phyloP scores from a whole-genome alignment of 2,888 invertebrate genomes.

The Aethes cnicana region DNA sequence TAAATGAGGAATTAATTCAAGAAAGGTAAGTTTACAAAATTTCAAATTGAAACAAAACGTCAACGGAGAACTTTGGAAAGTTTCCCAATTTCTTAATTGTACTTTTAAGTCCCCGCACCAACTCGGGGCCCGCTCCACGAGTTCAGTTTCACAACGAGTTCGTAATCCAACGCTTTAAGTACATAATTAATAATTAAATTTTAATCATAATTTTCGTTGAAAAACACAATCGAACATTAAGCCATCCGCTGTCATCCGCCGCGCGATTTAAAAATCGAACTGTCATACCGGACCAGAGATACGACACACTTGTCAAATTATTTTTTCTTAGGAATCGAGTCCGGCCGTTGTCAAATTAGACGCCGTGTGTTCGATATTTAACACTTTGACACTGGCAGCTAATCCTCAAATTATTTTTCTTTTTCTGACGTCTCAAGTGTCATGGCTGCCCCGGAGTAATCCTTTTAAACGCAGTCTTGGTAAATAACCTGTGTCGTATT shows the following conservation, averaged over 20 bases:
- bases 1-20: too few relatives aligned
- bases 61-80: constrained; percentile 1
- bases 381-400: constrained; percentile 82
- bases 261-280: constrained; percentile 64
- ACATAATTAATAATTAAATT: constrained; percentile 45
- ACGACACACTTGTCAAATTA: constrained; percentile 72
- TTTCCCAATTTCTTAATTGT: constrained; percentile 11
- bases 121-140: constrained; percentile 1
- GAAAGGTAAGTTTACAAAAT: background rate
- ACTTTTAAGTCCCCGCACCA: background rate
- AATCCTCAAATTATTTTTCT: constrained; percentile 73
- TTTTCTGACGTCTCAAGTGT: constrained; percentile 63
- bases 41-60: constrained; percentile 6
- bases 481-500: constrained; percentile 71
- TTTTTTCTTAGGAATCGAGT: constrained; percentile 57
- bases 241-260: constrained; percentile 52
- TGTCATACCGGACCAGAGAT: constrained; percentile 75
- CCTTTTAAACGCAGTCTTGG: constrained; percentile 73
- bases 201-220: constrained; percentile 62
- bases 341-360: constrained; percentile 78
- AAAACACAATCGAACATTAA: constrained; percentile 66
- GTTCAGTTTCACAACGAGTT: constrained; percentile 44
- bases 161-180: constrained; percentile 42
- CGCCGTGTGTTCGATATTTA: constrained; percentile 78
- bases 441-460: constrained; percentile 73